Conservation (phyloP, 2,797 vertebrate genomes). For the Bufotes viridis region DNA sequence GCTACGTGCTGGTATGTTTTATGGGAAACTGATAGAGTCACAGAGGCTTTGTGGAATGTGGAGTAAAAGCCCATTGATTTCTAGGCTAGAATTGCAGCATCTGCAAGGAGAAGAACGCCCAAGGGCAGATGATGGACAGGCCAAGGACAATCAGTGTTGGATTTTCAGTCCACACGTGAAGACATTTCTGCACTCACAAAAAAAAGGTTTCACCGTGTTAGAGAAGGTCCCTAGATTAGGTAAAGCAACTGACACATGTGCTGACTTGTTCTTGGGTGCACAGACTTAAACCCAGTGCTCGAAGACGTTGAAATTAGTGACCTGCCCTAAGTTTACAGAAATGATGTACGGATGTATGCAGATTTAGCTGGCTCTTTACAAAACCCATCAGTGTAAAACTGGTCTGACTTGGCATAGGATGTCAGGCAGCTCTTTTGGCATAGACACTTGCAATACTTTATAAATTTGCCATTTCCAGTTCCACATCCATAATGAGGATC, state of each 20-base stretch:
- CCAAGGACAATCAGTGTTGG: neutral
- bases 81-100: conserved; percentile 11
- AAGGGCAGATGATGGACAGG: conserved; percentile 18
- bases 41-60: neutral
- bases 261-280: neutral
- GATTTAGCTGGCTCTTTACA: neutral
- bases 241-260: neutral
- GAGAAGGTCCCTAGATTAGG: neutral
- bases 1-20: neutral
- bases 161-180: conserved; percentile 2
- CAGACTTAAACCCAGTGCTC: neutral
- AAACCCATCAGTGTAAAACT: neutral
- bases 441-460: neutral
- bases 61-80: conserved; percentile 11
- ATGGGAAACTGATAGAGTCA: neutral
- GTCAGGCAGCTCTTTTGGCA: neutral
- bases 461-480: neutral
- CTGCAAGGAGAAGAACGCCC: neutral
- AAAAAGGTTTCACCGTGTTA: neutral
- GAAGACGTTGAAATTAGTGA: no score
- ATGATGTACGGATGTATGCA: no score
- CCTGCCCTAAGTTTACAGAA: no score
- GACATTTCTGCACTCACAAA: neutral
- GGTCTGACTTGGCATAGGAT: neutral
- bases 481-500: neutral